phyloP scores from a whole-genome alignment of 2,113 vertebrate genomes.

The Heteronetta atricapilla region DNA sequence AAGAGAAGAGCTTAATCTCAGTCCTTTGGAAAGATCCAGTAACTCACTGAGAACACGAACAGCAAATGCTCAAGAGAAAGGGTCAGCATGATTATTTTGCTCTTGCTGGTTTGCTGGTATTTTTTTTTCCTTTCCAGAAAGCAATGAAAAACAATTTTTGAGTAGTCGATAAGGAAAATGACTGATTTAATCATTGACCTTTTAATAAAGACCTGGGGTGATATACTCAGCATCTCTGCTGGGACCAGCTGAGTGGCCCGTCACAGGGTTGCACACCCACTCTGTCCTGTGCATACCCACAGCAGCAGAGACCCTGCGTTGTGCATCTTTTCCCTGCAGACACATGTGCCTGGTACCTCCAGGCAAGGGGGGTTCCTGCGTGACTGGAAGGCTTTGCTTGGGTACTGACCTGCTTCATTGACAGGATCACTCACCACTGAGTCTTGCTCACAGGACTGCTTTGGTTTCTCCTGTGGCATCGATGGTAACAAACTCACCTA shows the following conservation, averaged over 20 bases:
- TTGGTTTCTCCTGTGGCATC: not conserved
- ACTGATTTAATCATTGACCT: not conserved
- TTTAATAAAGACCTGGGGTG: not conserved
- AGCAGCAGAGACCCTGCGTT: not conserved
- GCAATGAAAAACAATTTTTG: not conserved
- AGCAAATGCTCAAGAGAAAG: not conserved
- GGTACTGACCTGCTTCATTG: not conserved
- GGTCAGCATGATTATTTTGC: not conserved
- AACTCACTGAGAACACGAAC: not conserved
- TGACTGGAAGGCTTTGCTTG: not conserved
- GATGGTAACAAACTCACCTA: not conserved
- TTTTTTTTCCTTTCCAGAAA: not conserved
- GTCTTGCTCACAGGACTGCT: not conserved
- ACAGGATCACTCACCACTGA: not conserved
- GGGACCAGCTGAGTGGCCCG: not conserved
- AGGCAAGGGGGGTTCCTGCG: not conserved
- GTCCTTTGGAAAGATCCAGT: not conserved
- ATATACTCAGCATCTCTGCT: not conserved
- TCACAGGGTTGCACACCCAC: accelerated
- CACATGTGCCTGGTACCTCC: accelerated
- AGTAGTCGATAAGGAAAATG: not conserved
- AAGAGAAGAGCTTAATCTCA: not conserved
- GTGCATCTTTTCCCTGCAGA: not conserved
- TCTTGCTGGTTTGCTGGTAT: not conserved
- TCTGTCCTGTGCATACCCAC: not conserved